These are phyloP conservation scores for Molossus molossus DNA, from an alignment of 2,797 vertebrate genomes.

Conservation along the genomic window DNA sequence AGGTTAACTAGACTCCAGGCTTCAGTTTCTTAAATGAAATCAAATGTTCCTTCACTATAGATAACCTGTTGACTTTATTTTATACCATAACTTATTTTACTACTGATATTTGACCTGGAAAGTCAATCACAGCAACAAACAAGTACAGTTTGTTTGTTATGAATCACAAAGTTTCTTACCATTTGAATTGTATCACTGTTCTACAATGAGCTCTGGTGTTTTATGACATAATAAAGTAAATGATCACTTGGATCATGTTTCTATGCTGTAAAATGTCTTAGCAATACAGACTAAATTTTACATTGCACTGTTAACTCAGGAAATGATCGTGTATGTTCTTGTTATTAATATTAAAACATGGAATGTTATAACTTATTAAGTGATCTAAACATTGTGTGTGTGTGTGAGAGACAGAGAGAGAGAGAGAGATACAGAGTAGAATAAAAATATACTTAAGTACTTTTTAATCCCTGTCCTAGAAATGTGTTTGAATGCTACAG, in stretches of 20 bases:
- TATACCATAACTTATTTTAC: conserved; percentile 89
- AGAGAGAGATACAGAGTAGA: conserved; percentile 66
- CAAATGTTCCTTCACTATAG: conserved; percentile 71
- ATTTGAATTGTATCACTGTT: conserved; percentile 76
- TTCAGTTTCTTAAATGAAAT: conserved; percentile 87
- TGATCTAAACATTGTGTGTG: conserved; percentile 76
- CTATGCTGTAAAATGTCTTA: conserved; percentile 87
- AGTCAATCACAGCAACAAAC: conserved; percentile 83
- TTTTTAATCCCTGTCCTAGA: conserved; percentile 70
- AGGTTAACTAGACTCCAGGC: conserved; percentile 77
- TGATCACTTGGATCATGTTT: conserved; percentile 85
- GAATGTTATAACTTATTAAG: conserved; percentile 82
- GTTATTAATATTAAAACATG: conserved; percentile 81
- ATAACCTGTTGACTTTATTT: conserved; percentile 87
- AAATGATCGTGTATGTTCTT: conserved; percentile 81
- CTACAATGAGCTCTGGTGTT: conserved; percentile 78
- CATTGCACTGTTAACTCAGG: conserved; percentile 90
- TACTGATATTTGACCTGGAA: conserved; percentile 77
- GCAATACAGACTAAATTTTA: conserved; percentile 88
- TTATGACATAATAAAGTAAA: conserved; percentile 82
- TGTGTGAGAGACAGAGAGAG: conserved; percentile 73
- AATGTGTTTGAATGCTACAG: conserved; percentile 51
- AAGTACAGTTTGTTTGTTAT: conserved; percentile 76
- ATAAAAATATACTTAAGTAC: conserved; percentile 78
- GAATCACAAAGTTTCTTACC: conserved; percentile 73